Evolutionary conservation across 2,797 vertebrate species (phyloP), one percentile per base, ranked within the genome.

Genomic region (Adelosebastes latens): DNA sequence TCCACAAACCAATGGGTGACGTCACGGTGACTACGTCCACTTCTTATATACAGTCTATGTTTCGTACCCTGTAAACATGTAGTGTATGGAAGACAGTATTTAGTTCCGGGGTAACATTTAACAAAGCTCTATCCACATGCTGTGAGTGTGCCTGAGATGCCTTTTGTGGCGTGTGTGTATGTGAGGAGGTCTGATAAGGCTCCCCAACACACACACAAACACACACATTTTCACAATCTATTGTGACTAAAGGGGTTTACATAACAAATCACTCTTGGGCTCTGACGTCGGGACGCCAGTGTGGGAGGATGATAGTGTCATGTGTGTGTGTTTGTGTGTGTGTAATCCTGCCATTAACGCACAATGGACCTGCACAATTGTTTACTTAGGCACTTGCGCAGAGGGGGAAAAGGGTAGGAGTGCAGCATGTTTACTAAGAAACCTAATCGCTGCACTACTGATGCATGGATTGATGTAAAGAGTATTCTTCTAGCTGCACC

Each of bases 381-480:
- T 92, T 88, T 75, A 84, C 77, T 22, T 29, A 61, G 55, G 24
- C 22, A 60, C 75, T 81, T 75, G 64, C 2, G 3, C 72, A 80
- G 53, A 61, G 2, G 22, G 46, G n/a, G 36, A 55, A 2, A 18
- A 10, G 32, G 34, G 65, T 29, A 53, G 5, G 70, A 56, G 66
- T 65, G 63, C 25, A 22, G 31, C 49, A 39, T 91, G 89, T 95
- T 94, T 88, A 88, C 85, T 46, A 2, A 82, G 89, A 80, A 92
- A 93, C 79, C 42, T 56, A 82, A 94, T 88, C 53, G 4, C 64
- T 58, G 71, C 24, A 31, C 39, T 22, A 16, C 34, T 65, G 58
- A 83, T 84, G 69, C 31, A 42, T 14, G 55, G 66, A 55, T 55
- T n/a, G 61, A 90, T 86, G 72, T 71, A 74, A 66, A 77, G 46